phyloP scores from a whole-genome alignment of 2,113 vertebrate species.

The Oenanthe oenanthe region DNA sequence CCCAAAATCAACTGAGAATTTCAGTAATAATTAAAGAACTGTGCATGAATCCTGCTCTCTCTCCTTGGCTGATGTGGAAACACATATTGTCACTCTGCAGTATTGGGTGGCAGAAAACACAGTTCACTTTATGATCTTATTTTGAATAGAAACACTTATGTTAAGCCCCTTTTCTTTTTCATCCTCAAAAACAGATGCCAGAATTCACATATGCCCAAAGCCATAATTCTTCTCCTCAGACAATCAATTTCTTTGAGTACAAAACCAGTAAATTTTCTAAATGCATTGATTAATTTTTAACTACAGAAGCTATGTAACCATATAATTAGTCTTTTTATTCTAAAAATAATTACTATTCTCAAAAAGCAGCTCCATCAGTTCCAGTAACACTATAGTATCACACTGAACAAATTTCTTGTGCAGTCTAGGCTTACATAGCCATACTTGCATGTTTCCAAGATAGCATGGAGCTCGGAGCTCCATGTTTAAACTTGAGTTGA shows the following conservation, averaged over 20 bases:
- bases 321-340: not conserved
- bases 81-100: not conserved
- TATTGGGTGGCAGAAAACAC: not conserved
- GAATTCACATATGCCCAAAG: not conserved
- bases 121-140: not conserved
- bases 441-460: not conserved
- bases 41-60: not conserved
- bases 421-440: not conserved
- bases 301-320: not conserved
- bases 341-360: not conserved
- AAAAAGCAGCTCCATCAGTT: not conserved
- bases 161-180: not conserved
- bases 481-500: not conserved
- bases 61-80: not conserved
- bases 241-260: not conserved
- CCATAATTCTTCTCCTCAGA: not conserved
- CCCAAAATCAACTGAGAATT: not conserved
- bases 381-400: not conserved
- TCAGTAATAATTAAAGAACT: not conserved
- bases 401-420: not conserved
- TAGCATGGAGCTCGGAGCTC: not conserved
- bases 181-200: not conserved
- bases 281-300: not conserved
- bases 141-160: not conserved
- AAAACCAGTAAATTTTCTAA: not conserved